Conservation (phyloP, 2,888 invertebrate species). For the Apotomis capreana region DNA sequence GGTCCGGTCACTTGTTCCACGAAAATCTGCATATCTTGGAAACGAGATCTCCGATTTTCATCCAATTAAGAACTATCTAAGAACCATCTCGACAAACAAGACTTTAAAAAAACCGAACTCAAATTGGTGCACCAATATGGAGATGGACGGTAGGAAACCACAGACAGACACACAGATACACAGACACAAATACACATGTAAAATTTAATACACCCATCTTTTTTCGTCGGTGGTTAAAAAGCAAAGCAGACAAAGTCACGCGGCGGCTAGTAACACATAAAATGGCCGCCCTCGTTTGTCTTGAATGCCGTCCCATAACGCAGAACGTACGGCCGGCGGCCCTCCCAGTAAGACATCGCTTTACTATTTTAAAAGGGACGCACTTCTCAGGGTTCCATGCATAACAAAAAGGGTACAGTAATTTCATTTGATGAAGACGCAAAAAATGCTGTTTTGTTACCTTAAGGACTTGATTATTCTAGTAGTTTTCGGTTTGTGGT, state of each 20-base stretch:
- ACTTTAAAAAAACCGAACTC: too few relatives aligned
- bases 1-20: too few relatives aligned
- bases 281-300: constrained; percentile 3
- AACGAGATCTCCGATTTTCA: too few relatives aligned
- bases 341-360: constrained; percentile 23
- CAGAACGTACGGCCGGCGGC: background rate
- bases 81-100: too few relatives aligned
- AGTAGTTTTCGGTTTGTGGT: background rate
- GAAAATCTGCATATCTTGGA: too few relatives aligned
- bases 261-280: background rate
- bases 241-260: background rate
- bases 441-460: constrained; percentile 25
- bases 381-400: constrained; percentile 29
- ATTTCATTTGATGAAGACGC: constrained; percentile 39
- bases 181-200: too few relatives aligned
- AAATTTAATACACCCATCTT: too few relatives aligned
- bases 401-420: constrained; percentile 41
- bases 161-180: too few relatives aligned
- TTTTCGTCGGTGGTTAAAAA: background rate
- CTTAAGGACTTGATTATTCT: constrained; percentile 17
- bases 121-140: too few relatives aligned
- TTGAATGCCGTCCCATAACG: constrained; percentile 10
- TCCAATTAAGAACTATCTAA: too few relatives aligned
- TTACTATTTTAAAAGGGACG: constrained; percentile 37
- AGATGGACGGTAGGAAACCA: too few relatives aligned